A percentile compares a stretch with the other conserved stretches of the same genome.
Evolutionary conservation across 2,888 invertebrate species (phyloP).

Genomic region (Smittia sp.): DNA sequence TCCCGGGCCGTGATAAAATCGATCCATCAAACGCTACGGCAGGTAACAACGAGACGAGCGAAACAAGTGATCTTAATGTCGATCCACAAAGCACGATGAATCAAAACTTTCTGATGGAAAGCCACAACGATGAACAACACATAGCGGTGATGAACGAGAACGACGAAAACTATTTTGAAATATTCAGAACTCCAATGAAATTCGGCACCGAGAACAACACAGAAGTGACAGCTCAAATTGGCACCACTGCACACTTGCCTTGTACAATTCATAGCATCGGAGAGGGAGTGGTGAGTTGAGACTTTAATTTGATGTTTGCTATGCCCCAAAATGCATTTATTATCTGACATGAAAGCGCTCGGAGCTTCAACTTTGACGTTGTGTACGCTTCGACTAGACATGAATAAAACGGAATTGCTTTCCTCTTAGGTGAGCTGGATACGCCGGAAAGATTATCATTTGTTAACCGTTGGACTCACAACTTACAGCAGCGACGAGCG

Average conservation of each 20-base stretch:
- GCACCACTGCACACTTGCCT: conserved; percentile 77
- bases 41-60: background rate
- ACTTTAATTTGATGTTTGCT: conserved; percentile 44
- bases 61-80: conserved; percentile 19
- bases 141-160: conserved; percentile 32
- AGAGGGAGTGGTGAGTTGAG: conserved; percentile 77
- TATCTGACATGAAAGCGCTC: background rate
- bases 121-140: conserved; percentile 6
- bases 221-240: conserved; percentile 76
- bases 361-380: background rate
- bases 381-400: background rate
- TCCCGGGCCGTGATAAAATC: conserved; percentile 18
- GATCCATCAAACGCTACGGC: background rate
- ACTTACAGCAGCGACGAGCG: conserved; percentile 88
- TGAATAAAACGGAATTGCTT: conserved; percentile 44
- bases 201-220: conserved; percentile 83
- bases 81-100: background rate
- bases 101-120: conserved; percentile 35
- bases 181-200: conserved; percentile 62
- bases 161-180: conserved; percentile 38
- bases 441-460: conserved; percentile 77
- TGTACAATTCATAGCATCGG: conserved; percentile 83
- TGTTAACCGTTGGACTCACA: conserved; percentile 80
- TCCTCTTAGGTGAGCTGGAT: conserved; percentile 87
- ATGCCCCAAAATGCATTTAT: background rate